A percentile compares a stretch with the other conserved stretches of the same genome.
These are phyloP conservation scores for Leptarthrus brevirostris DNA, from an alignment of 2,888 invertebrate genomes.

Conservation along the genomic window DNA sequence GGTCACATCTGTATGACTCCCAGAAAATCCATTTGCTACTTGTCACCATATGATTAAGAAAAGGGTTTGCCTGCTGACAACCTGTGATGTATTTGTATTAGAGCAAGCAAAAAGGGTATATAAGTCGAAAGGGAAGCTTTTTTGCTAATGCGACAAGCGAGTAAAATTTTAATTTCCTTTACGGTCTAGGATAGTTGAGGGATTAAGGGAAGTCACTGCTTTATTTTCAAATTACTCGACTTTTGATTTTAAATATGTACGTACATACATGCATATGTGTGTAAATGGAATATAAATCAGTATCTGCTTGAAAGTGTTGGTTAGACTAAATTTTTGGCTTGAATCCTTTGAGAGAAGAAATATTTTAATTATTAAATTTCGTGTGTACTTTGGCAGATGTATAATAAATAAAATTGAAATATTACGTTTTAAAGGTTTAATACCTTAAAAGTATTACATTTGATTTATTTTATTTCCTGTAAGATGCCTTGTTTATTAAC, in stretches of 20 bases:
- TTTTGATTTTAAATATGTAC: constrained; percentile 20
- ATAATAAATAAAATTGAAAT: too few species aligned
- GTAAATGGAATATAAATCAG: too few species aligned
- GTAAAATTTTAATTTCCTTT: constrained; percentile 55
- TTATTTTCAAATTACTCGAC: constrained; percentile 39
- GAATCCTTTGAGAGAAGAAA: too few species aligned
- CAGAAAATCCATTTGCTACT: constrained; percentile 59
- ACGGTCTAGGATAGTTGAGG: constrained; percentile 39
- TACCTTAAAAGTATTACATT: too few species aligned
- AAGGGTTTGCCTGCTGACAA: constrained; percentile 58
- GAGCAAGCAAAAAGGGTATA: constrained; percentile 48
- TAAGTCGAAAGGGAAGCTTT: constrained; percentile 48
- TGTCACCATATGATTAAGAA: constrained; percentile 59
- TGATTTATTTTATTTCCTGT: too few species aligned
- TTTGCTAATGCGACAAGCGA: constrained; percentile 54
- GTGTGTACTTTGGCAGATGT: too few species aligned
- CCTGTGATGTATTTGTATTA: constrained; percentile 58
- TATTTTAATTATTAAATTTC: too few species aligned
- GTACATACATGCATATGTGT: too few species aligned
- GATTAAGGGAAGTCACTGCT: constrained; percentile 33
- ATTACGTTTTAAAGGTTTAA: too few species aligned
- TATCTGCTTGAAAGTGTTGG: too few species aligned
- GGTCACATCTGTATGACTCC: constrained; percentile 56
- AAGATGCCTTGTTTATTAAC: too few species aligned
- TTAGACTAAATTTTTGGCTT: too few species aligned